These are phyloP conservation scores for Dynastes tityus DNA, from an alignment of 2,888 invertebrate species.

Conservation along the genomic window DNA sequence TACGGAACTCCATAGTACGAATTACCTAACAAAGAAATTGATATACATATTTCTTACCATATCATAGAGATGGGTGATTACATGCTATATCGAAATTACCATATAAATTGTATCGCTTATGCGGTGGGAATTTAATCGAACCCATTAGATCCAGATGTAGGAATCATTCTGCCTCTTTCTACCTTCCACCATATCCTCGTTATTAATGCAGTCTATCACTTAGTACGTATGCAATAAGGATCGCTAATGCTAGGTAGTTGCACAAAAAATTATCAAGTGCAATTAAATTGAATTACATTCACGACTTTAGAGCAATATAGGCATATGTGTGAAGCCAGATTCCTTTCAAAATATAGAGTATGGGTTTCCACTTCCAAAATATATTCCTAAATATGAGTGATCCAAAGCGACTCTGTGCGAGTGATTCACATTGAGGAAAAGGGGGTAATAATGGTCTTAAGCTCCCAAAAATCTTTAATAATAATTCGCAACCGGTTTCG, in stretches of 20 bases:
- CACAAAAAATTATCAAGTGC: no score
- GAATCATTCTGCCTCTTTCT: neutral
- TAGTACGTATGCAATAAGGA: neutral
- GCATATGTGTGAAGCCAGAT: neutral
- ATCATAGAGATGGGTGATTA: neutral
- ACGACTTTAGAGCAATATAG: no score
- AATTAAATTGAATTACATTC: no score
- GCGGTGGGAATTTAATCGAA: neutral
- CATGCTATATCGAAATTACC: constrained; percentile 28
- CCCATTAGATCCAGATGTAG: constrained; percentile 2
- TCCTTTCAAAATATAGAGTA: no score
- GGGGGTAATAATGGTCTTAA: no score
- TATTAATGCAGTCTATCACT: neutral
- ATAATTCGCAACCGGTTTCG: no score
- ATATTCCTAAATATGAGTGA: no score
- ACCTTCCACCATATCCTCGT: neutral
- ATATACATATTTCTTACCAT: constrained; percentile 5
- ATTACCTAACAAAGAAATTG: constrained; percentile 21
- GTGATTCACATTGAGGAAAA: no score
- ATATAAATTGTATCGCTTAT: constrained; percentile 32
- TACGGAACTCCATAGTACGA: neutral
- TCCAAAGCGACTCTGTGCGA: no score
- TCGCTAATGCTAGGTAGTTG: no score
- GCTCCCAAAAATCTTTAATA: no score
- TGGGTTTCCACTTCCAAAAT: no score